Conservation (phyloP, 2,113 vertebrate genomes). For the Vidua chalybeata region DNA sequence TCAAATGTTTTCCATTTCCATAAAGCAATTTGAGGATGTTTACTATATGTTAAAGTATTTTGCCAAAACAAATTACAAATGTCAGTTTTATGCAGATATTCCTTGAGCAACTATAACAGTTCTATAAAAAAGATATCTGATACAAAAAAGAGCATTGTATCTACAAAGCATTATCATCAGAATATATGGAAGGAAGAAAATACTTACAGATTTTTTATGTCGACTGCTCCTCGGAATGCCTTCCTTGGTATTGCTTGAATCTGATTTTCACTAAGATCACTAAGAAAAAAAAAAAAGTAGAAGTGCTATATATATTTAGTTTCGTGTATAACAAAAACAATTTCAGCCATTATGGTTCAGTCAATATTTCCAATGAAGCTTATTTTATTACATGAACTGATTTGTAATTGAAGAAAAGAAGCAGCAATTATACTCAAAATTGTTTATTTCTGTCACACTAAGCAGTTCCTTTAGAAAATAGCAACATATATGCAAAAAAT, state of each 20-base stretch:
- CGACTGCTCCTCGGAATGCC: conserved; percentile 95
- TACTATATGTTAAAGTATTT: neutral
- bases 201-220: conserved; percentile 99
- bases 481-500: neutral
- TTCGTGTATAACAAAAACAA: neutral
- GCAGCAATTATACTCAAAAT: neutral
- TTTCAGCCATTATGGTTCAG: neutral
- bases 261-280: conserved; percentile 98
- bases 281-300: conserved; percentile 34
- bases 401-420: neutral
- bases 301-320: neutral
- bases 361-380: neutral
- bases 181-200: neutral
- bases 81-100: neutral
- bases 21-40: neutral
- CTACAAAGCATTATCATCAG: neutral
- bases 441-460: neutral
- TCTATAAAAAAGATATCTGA: neutral
- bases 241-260: conserved; percentile 98
- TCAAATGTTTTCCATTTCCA: neutral
- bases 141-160: neutral
- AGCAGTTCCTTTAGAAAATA: neutral
- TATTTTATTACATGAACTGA: neutral
- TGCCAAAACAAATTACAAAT: neutral
- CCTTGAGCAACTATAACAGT: neutral